Base-by-base conservation (phyloP, 2,888 invertebrate species). In the Pseudococcus longispinus region DNA sequence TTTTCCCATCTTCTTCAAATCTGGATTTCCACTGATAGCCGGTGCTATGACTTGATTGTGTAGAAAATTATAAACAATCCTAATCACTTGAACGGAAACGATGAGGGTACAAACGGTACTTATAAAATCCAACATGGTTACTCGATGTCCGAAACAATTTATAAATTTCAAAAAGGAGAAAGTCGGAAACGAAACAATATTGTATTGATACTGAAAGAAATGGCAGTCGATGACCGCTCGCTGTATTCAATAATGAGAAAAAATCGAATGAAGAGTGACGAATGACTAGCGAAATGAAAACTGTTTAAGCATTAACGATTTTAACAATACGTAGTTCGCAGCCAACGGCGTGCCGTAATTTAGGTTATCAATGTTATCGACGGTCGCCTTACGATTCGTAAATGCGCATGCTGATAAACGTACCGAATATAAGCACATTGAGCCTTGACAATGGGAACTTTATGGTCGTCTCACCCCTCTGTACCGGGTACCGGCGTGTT, bases 1-100 rank as follows among this genome's bases (percentile, higher is more conserved):
- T 87, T 87, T 87, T 87, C 87, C 87, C 87, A 87, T 87, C n/a
- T 77, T 77, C 65, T 87, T 87, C 37, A 87, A 83, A 85, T 87
- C 85, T 3, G 82, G 80, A 77, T 60, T 55, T 8, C 77, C 42
- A 65, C 23, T 26, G 9, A 87, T n/a, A 2, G 87, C 85, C 18
- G 87, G 87, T 18, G 83, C 87, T 1, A 85, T 42, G 83, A 87
- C 51, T 46, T 86, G 85, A 55, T 60, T 60, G 83, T 85, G 86
- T 5, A 87, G 60, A 32, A 87, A 87, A 51, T 60, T 60, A 42
- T 37, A 84, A 11, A 84, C 70, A 37, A 65, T 18, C 37, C 20
- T 20, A 23, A 84, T 2, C 20, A 84, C 84, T 42, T 84, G 84
- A 20, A 70, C 55, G 42, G 84, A 84, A 42, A 84, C 84, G 32